A percentile compares a stretch with the other conserved stretches of the same genome.
Conservation (phyloP, 2,113 vertebrate species). For the Gymnorhina tibicen region DNA sequence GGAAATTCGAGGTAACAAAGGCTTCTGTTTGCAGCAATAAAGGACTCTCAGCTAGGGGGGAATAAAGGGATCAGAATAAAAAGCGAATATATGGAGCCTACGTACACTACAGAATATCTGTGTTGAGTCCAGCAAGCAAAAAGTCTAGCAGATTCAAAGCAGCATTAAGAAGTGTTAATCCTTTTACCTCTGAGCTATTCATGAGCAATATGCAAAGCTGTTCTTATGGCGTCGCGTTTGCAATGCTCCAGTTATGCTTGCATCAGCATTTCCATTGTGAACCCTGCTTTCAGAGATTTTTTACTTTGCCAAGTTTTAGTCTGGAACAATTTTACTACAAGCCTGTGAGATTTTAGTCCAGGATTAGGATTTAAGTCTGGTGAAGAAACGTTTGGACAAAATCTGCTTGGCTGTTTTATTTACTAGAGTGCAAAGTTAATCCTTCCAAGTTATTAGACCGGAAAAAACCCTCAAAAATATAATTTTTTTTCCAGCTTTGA, state of each 20-base stretch:
- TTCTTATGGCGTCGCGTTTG: conserved; percentile 45
- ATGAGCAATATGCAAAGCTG: conserved; percentile 64
- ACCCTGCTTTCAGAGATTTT: conserved; percentile 55
- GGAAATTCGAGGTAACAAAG: conserved; percentile 49
- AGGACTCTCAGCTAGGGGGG: not conserved
- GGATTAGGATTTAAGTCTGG: conserved; percentile 49
- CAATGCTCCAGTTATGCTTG: conserved; percentile 59
- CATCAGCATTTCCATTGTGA: conserved; percentile 65
- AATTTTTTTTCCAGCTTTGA: not conserved
- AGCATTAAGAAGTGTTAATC: conserved; percentile 63
- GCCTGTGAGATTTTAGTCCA: conserved; percentile 50
- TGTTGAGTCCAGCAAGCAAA: conserved; percentile 54
- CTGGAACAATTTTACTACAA: conserved; percentile 58
- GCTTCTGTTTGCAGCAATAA: conserved; percentile 38
- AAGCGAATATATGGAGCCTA: not conserved
- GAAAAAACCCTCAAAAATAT: conserved; percentile 8
- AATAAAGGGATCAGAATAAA: conserved; percentile 4
- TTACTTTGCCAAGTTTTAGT: conserved; percentile 54
- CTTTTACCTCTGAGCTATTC: conserved; percentile 68
- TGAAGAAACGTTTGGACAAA: conserved; percentile 59
- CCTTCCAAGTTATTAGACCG: conserved; percentile 10
- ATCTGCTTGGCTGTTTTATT: conserved; percentile 58
- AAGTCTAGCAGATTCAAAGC: conserved; percentile 52
- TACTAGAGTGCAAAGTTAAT: conserved; percentile 48
- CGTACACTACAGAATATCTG: conserved; percentile 19